Evolutionary conservation across 2,113 vertebrate genomes (phyloP).

Genomic region (Anhinga anhinga): DNA sequence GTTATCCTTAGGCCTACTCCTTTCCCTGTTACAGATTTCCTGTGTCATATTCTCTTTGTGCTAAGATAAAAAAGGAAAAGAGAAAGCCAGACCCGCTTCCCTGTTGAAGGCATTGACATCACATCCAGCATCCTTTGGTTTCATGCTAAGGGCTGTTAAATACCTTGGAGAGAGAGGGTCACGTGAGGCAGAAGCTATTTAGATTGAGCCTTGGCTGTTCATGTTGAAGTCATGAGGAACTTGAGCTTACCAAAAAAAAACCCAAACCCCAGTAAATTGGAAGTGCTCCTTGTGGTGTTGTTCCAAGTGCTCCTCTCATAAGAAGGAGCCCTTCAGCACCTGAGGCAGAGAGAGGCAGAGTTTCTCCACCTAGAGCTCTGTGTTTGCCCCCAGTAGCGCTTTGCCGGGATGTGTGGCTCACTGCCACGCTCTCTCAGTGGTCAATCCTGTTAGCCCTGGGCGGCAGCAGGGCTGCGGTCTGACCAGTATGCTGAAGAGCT

Average conservation of each 20-base stretch:
- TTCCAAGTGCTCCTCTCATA: not conserved
- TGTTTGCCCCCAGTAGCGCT: not conserved
- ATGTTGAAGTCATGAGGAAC: not conserved
- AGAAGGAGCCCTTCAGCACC: not conserved
- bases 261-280: not conserved
- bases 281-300: not conserved
- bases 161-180: not conserved
- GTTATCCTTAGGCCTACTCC: not conserved
- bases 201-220: not conserved
- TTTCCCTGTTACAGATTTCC: not conserved
- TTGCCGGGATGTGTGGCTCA: fast-evolving
- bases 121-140: not conserved
- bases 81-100: not conserved
- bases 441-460: not conserved
- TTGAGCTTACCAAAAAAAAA: not conserved
- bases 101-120: not conserved
- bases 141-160: not conserved
- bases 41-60: not conserved
- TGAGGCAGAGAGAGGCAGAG: not conserved
- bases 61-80: not conserved
- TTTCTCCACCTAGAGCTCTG: not conserved
- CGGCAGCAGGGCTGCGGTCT: not conserved
- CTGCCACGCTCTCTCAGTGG: not conserved
- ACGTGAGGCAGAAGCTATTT: not conserved
- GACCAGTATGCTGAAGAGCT: not conserved